phyloP scores from a whole-genome alignment of 1,140 invertebrate genomes.

The Ylistrum balloti region DNA sequence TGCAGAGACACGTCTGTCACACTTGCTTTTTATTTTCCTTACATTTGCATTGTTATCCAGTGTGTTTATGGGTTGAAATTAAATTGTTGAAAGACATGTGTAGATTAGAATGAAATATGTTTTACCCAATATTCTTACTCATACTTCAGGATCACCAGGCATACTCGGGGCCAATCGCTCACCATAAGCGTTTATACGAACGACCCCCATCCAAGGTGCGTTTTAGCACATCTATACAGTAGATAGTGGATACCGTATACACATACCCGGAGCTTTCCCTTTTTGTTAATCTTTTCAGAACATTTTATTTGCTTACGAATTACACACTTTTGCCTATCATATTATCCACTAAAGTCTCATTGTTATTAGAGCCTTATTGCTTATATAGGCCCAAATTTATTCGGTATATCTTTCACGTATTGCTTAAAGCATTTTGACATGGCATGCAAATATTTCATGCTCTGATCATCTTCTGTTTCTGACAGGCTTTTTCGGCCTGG shows the following conservation, averaged over 20 bases:
- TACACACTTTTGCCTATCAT: neutral
- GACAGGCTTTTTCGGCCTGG: too few species aligned
- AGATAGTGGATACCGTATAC: neutral
- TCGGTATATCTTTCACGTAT: too few species aligned
- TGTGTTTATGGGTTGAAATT: too few species aligned
- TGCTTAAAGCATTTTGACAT: too few species aligned
- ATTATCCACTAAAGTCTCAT: too few species aligned
- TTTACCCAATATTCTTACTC: neutral
- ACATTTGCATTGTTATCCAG: neutral
- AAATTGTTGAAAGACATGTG: neutral
- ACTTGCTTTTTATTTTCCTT: too few species aligned
- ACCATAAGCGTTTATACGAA: slow-evolving; percentile 23
- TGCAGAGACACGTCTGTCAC: too few species aligned
- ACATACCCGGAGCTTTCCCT: neutral
- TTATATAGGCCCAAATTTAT: too few species aligned
- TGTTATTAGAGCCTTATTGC: too few species aligned
- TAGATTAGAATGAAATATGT: neutral
- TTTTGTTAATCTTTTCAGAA: neutral
- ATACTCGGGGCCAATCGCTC: neutral
- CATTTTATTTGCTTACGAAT: neutral
- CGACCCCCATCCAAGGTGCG: neutral
- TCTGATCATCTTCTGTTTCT: too few species aligned
- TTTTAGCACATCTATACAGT: neutral
- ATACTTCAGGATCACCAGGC: neutral
- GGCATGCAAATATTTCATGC: too few species aligned